phyloP scores from a whole-genome alignment of 2,797 vertebrate species.

The Prionace glauca region DNA sequence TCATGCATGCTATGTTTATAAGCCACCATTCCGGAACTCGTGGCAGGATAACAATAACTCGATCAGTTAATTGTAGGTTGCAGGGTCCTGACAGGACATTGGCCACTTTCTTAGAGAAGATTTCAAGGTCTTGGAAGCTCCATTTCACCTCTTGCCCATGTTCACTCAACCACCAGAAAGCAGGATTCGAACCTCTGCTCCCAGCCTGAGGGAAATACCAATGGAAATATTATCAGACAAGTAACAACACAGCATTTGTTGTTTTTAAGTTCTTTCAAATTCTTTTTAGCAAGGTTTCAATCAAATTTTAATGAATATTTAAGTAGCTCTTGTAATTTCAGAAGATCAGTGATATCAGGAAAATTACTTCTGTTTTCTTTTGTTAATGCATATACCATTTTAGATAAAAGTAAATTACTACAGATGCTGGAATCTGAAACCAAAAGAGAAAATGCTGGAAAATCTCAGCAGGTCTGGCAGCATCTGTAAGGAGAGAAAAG shows the following conservation, averaged over 20 bases:
- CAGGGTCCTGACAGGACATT: conserved; percentile 61
- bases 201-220: conserved; percentile 53
- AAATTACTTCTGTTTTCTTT: background rate
- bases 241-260: background rate
- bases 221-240: background rate
- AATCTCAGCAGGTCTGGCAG: too few species aligned
- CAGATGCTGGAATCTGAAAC: too few species aligned
- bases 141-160: conserved; percentile 58
- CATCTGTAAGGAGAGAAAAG: too few species aligned
- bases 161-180: conserved; percentile 67
- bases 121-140: conserved; percentile 68
- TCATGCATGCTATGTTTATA: conserved; percentile 66
- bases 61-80: conserved; percentile 56
- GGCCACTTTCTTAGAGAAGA: conserved; percentile 60
- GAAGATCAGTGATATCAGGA: background rate
- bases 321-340: background rate
- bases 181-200: conserved; percentile 53
- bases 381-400: background rate
- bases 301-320: background rate
- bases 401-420: background rate
- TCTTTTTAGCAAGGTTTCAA: background rate
- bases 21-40: conserved; percentile 73
- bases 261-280: too few species aligned
- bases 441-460: too few species aligned
- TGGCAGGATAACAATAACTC: conserved; percentile 63